Base-by-base conservation (phyloP, 2,888 invertebrate genomes). In the Cremastinae sp. region DNA sequence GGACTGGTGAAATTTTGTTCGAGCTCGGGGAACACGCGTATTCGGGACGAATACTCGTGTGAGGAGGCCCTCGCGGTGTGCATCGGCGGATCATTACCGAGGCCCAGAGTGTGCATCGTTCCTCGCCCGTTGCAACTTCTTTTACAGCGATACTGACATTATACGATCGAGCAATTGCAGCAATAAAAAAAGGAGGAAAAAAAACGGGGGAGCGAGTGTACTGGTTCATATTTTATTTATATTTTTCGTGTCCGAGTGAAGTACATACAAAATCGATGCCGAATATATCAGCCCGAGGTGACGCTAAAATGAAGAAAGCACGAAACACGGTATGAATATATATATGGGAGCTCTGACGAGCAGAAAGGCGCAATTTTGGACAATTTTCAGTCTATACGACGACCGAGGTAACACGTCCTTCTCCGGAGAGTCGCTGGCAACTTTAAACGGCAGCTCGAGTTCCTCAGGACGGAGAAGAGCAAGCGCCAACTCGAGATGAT, bases 401-500 rank as follows among this genome's bases (percentile, higher is more conserved):
- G 47, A 34, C n/a, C 28, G n/a, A 16, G 7, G 45, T 34, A n/a
- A n/a, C n/a, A 41, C 36, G 9, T 1, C 34, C 34, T 45, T 47
- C 47, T n/a, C 34, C 28, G n/a, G 22, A 34, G 14, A 54, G 20
- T 16, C 51, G 20, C n/a, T 28, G 20, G n/a, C 22, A 43, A 58
- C 20, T 8, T 16, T 20, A 61, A 71, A 59, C 68, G 61, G 65
- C 61, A 49, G 53, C 62, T 64, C 28, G 49, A 54, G 58, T 28
- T 43, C 66, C 72, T 56, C 64, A 43, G 43, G 68, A 66, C 62
- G 51, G 58, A 66, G 62, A 75, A 59, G 38, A 54, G 43, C 65
- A 66, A 74, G 72, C 75, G 66, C 58, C 68, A 47, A 36, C 53
- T 45, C 69, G 28, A 70, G 78, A 81, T 80, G 78, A 82, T 82